Percentiles rank a stretch among this genome's conserved stretches.
phyloP scores from a whole-genome alignment of 2,113 vertebrate species.

The Gallinago jamesoni region DNA sequence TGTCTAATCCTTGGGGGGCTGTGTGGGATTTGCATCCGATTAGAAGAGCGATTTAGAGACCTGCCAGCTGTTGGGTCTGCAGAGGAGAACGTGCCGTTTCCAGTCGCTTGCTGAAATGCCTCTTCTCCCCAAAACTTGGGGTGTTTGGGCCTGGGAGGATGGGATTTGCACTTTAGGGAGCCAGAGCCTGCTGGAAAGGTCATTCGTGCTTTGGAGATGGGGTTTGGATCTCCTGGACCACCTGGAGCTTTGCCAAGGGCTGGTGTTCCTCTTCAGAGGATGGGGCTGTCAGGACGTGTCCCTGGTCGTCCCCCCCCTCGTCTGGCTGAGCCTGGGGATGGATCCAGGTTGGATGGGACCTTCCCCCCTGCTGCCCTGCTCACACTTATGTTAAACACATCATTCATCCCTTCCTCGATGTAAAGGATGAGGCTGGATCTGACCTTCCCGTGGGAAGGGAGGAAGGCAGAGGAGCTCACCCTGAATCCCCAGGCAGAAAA shows the following conservation, averaged over 20 bases:
- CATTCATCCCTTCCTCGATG: not conserved
- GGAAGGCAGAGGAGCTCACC: not conserved
- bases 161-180: not conserved
- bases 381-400: rapidly evolving
- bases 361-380: not conserved
- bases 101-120: not conserved
- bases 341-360: not conserved
- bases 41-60: not conserved
- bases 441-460: not conserved
- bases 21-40: not conserved
- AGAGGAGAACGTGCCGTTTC: not conserved
- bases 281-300: not conserved
- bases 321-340: rapidly evolving
- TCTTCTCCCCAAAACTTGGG: not conserved
- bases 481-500: not conserved
- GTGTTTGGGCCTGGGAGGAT: not conserved
- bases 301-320: not conserved
- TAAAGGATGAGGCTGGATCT: not conserved
- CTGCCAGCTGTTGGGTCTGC: not conserved
- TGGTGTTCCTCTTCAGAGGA: not conserved
- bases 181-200: not conserved
- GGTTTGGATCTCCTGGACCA: not conserved
- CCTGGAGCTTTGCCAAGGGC: not conserved
- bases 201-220: not conserved
- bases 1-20: not conserved